Base-by-base conservation (phyloP, 1,140 invertebrate genomes). In the Chironomus striatipennis region DNA sequence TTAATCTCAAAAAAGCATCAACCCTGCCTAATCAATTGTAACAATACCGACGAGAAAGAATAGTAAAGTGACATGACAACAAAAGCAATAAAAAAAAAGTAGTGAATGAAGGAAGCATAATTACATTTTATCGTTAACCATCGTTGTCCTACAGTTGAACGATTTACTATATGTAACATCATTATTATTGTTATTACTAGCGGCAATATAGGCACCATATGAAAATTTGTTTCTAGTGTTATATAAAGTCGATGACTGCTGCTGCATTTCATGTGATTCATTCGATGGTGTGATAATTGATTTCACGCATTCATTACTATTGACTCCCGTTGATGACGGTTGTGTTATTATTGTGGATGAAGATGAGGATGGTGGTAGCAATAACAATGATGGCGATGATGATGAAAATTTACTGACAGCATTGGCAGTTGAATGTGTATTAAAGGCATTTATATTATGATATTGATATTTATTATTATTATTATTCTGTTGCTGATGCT, bases 211-310 rank as follows among this genome's bases (percentile, higher is more conserved):
- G 65, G 65, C 65, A 70, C 65, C 65, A 70, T 70, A 70, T 70
- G 65, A 70, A 17, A 70, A 70, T 70, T 70, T 70, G 20, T 70
- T 70, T 21, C 65, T 70, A 70, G n/a, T 70, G 65, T 70, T 70
- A 70, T n/a, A 57, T n/a, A 57, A 57, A n/a, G 47, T 57, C 47
- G 47, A 57, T 57, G 47, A n/a, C 8, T 57, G 47, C 65, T 70
- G 65, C 65, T 70, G 65, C 17, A 70, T 70, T 18, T 57, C 47
- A 57, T 57, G 47, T 57, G 47, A n/a, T 70, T 18, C 20, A 70
- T 18, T 20, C 10, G 65, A 70, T 70, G 65, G 65, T 21, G 65
- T 70, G 20, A 21, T 70, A 70, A 70, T 70, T 70, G 65, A 70
- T 70, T 70, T 70, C 9, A 70, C 65, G 18, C 65, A 20, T 70